Evolutionary conservation across 2,888 invertebrate genomes (phyloP), one percentile per base, ranked within the genome.

Genomic region (Drosophila antonietae): DNA sequence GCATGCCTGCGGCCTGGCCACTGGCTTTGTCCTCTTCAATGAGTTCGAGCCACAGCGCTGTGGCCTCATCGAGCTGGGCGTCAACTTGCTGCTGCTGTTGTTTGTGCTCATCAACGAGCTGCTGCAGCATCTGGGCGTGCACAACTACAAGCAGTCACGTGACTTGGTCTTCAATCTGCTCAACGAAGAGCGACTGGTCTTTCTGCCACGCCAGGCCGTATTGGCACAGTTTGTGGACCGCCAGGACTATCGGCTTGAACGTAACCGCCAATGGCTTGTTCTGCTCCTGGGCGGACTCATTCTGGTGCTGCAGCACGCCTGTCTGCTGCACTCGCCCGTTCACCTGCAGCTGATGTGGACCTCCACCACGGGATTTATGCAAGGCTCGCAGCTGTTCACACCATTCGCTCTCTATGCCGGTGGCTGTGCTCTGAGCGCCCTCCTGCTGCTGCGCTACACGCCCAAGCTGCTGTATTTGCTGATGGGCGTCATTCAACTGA

Each of bases 151-250:
- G 66, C 63, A 83, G 57, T 91, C 91, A 2, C 69, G 73, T 35
- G 91, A 91, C 75, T 51, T 90, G 56, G 91, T 90, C n/a, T 90
- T 90, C 28, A 85, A 91, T 72, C 75, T 91, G 18, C 70, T 91
- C 28, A 91, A 91, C 57, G 91, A 91, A 47, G 91, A 91, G 55
- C 80, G 84, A 18, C 60, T 90, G 43, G 79, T 88, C 3, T 91
- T 89, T 28, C 73, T 88, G 56, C 79, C 80, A 0, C 84, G 73
- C 2, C 83, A 81, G 58, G 70, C 91, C 0, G 65, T 91, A 4
- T 65, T 81, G 9, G 83, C 84, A 0, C 81, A 90, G 31, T 91
- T 91, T 70, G 81, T 82, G 57, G 86, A 73, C 10, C 81, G 91
- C 4, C 57, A 55, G 3, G 91, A 91, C 12, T 91, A 90, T 37